Evolutionary conservation across 2,888 invertebrate genomes (phyloP).

Genomic region (Tiphia femorata): DNA sequence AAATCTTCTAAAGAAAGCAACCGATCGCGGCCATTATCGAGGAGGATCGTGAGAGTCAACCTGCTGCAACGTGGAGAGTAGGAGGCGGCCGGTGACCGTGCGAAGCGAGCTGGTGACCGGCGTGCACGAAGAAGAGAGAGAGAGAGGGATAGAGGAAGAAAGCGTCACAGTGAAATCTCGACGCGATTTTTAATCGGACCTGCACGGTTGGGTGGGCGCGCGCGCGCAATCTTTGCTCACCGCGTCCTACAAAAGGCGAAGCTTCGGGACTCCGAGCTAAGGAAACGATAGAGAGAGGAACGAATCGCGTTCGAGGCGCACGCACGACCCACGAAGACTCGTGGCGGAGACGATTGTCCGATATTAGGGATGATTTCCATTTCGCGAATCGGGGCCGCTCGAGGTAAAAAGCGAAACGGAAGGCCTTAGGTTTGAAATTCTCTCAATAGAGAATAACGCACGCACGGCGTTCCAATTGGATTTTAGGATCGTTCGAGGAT

Average conservation of each 20-base stretch:
- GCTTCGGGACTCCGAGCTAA: slow-evolving; percentile 12
- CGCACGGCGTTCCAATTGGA: too few relatives aligned
- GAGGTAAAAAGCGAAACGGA: neutral
- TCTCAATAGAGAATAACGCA: too few relatives aligned
- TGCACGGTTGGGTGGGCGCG: slow-evolving; percentile 33
- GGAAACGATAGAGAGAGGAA: slow-evolving; percentile 31
- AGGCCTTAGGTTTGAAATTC: too few relatives aligned
- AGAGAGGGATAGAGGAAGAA: slow-evolving; percentile 2
- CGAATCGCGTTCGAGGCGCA: neutral
- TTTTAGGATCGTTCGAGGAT: too few relatives aligned
- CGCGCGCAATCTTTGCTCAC: slow-evolving; percentile 47
- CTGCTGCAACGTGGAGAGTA: neutral
- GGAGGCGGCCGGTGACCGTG: slow-evolving; percentile 5
- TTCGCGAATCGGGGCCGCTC: neutral
- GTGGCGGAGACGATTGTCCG: too few relatives aligned
- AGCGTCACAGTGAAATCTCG: slow-evolving; percentile 36
- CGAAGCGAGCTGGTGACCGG: neutral
- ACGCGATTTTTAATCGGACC: slow-evolving; percentile 33
- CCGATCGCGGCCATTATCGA: too few relatives aligned
- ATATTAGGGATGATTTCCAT: too few relatives aligned
- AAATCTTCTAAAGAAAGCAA: too few relatives aligned
- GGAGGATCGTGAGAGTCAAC: too few relatives aligned
- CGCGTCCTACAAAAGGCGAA: slow-evolving; percentile 38
- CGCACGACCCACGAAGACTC: neutral
- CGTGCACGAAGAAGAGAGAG: slow-evolving; percentile 2